Percentiles rank a stretch among this genome's conserved stretches.
These are phyloP conservation scores for Lophius americanus DNA, from an alignment of 2,797 vertebrate genomes.

Conservation along the genomic window DNA sequence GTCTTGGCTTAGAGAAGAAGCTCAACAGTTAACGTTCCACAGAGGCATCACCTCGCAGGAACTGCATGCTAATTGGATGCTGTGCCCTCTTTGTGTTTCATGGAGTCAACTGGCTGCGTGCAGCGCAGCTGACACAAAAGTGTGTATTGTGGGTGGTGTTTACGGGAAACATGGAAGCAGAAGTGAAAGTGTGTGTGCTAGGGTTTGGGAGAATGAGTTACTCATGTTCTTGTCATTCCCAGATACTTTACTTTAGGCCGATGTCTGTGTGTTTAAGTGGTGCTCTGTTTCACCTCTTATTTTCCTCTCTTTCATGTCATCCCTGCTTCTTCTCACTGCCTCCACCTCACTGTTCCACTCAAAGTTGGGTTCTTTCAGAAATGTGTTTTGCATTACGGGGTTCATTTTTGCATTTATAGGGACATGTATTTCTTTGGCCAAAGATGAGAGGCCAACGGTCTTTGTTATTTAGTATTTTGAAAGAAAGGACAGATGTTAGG, in stretches of 20 bases:
- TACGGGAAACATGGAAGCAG: conserved; percentile 37
- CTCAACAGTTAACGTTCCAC: too few relatives aligned
- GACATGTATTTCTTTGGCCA: neutral
- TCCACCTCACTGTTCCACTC: neutral
- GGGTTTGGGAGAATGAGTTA: conserved; percentile 49
- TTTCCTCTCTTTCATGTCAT: conserved; percentile 14
- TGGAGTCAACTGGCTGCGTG: neutral
- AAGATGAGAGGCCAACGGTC: neutral
- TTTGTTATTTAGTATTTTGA: neutral
- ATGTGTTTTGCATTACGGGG: conserved; percentile 5
- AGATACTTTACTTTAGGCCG: conserved; percentile 8
- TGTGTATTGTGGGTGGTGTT: conserved; percentile 9
- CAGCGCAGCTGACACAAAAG: conserved; percentile 54
- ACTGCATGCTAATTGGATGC: neutral
- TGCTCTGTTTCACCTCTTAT: conserved; percentile 21
- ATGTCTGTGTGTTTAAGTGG: conserved; percentile 23
- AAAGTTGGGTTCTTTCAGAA: neutral
- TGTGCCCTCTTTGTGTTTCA: conserved; percentile 7
- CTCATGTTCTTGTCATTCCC: conserved; percentile 60
- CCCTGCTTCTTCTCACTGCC: neutral
- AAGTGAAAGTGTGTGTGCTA: conserved; percentile 32
- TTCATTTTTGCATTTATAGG: neutral
- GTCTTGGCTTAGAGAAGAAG: too few relatives aligned
- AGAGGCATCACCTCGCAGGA: too few relatives aligned
- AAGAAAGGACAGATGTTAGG: conserved; percentile 5